Evolutionary conservation across 1,140 invertebrate species (phyloP).

Genomic region (Sitophilus oryzae): DNA sequence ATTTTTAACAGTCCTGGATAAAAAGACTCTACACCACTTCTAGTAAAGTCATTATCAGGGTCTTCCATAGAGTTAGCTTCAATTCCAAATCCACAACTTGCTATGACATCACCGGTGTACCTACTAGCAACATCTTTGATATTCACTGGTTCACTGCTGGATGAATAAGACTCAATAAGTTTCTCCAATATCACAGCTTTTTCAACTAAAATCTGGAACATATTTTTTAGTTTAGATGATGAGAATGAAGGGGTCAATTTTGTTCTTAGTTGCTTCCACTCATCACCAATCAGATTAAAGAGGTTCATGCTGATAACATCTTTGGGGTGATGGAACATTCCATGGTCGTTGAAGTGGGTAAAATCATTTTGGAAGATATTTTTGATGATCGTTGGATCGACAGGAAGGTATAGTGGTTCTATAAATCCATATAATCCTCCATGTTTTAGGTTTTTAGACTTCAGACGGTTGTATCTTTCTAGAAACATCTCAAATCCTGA

Average conservation of each 20-base stretch:
- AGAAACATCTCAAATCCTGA: background rate
- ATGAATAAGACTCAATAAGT: conserved; percentile 37
- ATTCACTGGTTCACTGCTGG: conserved; percentile 41
- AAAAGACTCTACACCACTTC: conserved; percentile 36
- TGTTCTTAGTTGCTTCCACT: conserved; percentile 47
- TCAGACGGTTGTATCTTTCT: background rate
- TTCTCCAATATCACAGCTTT: conserved; percentile 36
- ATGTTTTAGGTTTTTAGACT: background rate
- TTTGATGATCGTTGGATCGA: background rate
- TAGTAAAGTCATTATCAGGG: conserved; percentile 42
- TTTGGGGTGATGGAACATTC: conserved; percentile 39
- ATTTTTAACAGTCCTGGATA: background rate
- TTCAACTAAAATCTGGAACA: conserved; percentile 39
- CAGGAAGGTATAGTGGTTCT: background rate
- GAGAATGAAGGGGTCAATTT: conserved; percentile 49
- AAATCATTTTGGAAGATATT: conserved; percentile 16
- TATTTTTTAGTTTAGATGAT: conserved; percentile 46
- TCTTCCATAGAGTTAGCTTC: conserved; percentile 49
- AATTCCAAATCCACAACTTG: conserved; percentile 54
- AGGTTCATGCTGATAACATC: conserved; percentile 48
- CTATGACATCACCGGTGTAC: conserved; percentile 53
- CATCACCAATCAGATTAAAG: conserved; percentile 43
- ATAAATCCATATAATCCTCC: conserved; percentile 5
- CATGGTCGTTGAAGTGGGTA: conserved; percentile 13
- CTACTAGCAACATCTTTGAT: conserved; percentile 48